Evolutionary conservation across 2,797 vertebrate genomes (phyloP).

Genomic region (Catharus ustulatus): DNA sequence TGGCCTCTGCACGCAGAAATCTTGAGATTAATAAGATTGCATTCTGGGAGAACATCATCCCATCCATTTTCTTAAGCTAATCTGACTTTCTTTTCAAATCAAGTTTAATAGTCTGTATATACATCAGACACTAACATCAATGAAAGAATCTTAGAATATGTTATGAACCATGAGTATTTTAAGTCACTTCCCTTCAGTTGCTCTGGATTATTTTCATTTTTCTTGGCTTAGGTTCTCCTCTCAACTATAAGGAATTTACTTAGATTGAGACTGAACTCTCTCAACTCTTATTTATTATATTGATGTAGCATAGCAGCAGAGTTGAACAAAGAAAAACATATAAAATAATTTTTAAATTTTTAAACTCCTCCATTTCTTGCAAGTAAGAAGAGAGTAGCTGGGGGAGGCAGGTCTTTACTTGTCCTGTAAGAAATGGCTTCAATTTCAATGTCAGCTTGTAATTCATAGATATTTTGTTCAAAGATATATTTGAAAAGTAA

Average conservation of each 20-base stretch:
- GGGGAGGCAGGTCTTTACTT: background rate
- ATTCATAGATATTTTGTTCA: background rate
- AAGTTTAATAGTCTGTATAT: background rate
- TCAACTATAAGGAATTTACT: background rate
- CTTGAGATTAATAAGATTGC: background rate
- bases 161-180: background rate
- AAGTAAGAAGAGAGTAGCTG: background rate
- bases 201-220: background rate
- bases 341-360: background rate
- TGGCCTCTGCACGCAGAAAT: background rate
- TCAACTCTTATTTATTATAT: background rate
- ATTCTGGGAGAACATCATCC: background rate
- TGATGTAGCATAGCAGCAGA: background rate
- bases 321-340: background rate
- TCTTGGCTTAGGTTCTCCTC: background rate
- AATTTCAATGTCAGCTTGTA: background rate
- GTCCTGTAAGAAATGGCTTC: background rate
- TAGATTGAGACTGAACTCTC: background rate
- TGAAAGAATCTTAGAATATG: background rate
- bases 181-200: background rate
- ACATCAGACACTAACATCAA: background rate
- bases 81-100: background rate
- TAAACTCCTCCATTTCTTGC: background rate
- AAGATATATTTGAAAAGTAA: background rate
- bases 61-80: background rate